phyloP scores from a whole-genome alignment of 2,797 vertebrate species.

The Hippoglossus hippoglossus region DNA sequence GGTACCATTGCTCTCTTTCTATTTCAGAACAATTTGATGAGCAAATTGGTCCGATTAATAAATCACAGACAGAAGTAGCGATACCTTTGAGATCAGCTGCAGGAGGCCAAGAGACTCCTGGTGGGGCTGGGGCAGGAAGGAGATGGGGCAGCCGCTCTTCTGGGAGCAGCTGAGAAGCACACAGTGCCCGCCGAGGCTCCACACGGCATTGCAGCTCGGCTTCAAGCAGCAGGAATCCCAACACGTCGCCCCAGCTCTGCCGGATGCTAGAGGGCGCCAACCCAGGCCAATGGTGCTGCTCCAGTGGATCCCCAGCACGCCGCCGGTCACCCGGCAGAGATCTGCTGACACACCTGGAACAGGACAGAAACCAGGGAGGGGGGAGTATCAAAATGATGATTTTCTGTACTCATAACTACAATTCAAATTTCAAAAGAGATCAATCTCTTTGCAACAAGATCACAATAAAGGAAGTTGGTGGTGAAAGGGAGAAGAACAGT shows the following conservation, averaged over 20 bases:
- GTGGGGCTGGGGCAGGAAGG: slow-evolving; percentile 77
- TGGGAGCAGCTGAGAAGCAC: slow-evolving; percentile 88
- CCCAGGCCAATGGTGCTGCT: slow-evolving; percentile 77
- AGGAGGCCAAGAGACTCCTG: slow-evolving; percentile 82
- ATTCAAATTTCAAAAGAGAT: not conserved
- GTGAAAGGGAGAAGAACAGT: not conserved
- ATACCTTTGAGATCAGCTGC: slow-evolving; percentile 79
- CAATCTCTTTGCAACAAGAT: not conserved
- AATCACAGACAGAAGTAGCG: not conserved
- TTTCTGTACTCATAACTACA: too few relatives aligned
- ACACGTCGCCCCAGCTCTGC: slow-evolving; percentile 75
- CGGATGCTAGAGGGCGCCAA: slow-evolving; percentile 79
- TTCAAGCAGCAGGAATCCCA: slow-evolving; percentile 90
- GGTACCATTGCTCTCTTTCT: not conserved
- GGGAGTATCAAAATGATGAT: not conserved
- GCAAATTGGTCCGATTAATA: not conserved
- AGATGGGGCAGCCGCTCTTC: slow-evolving; percentile 79
- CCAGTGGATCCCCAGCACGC: slow-evolving; percentile 84
- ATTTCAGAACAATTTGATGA: too few relatives aligned
- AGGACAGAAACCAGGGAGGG: not conserved
- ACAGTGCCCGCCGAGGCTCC: slow-evolving; percentile 91
- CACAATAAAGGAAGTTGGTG: not conserved
- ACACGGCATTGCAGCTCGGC: slow-evolving; percentile 88
- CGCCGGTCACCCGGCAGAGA: slow-evolving; percentile 82
- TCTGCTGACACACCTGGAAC: slow-evolving; percentile 69